phyloP scores from a whole-genome alignment of 2,113 vertebrate genomes.

The Gasterosteus nipponicus region DNA sequence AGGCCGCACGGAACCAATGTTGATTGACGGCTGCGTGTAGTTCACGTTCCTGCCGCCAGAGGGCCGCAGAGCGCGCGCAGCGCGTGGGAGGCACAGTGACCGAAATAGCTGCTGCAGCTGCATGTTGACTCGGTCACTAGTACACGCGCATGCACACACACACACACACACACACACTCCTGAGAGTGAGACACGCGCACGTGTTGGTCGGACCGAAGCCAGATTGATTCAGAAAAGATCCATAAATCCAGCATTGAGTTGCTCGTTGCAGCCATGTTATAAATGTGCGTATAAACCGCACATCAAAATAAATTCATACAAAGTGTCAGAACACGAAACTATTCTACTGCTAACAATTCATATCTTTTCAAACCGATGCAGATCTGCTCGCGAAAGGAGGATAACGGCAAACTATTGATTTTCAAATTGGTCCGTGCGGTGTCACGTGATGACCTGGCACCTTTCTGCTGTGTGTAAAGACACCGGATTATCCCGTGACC shows the following conservation, averaged over 20 bases:
- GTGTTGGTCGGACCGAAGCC: too few species aligned
- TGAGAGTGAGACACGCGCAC: too few species aligned
- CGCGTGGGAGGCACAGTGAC: conserved; percentile 67
- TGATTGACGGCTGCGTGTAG: not conserved
- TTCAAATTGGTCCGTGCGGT: conserved; percentile 2
- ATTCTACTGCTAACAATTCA: not conserved
- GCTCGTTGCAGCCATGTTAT: too few species aligned
- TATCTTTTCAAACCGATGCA: not conserved
- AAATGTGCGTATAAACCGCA: too few species aligned
- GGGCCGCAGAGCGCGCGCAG: conserved; percentile 24
- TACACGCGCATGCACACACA: conserved; percentile 1
- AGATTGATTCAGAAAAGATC: too few species aligned
- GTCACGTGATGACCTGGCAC: conserved; percentile 65
- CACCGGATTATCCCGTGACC: conserved; percentile 61
- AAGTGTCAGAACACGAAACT: not conserved
- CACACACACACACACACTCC: not conserved
- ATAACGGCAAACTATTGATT: conserved; percentile 2
- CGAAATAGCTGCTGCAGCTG: conserved; percentile 64
- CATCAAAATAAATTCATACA: not conserved
- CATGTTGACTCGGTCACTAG: conserved; percentile 47
- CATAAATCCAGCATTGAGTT: too few species aligned
- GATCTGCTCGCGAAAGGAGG: not conserved
- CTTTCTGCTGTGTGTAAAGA: conserved; percentile 45
- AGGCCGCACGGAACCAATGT: too few species aligned
- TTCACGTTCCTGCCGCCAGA: conserved; percentile 7